Conservation (phyloP, 2,797 vertebrate species). For the Enteromius treurensis region DNA sequence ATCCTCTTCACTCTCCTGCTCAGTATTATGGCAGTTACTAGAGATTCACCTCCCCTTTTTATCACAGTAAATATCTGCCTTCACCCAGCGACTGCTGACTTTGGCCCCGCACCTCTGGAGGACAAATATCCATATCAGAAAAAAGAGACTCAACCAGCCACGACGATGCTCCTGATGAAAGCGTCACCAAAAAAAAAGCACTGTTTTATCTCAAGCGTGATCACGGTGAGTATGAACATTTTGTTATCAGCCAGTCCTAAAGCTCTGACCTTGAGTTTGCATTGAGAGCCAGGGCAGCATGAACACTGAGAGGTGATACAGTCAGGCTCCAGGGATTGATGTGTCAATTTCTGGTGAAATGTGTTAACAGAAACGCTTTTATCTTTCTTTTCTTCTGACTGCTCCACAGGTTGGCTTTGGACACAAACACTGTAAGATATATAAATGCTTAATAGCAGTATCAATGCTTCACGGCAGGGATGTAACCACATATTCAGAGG, state of each 20-base stretch:
- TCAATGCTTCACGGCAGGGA: neutral
- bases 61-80: slow-evolving; percentile 38
- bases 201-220: slow-evolving; percentile 10
- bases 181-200: slow-evolving; percentile 1
- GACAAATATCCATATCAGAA: slow-evolving; percentile 44
- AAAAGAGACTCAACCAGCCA: slow-evolving; percentile 15
- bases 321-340: neutral
- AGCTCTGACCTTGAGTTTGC: slow-evolving; percentile 44
- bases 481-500: neutral
- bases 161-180: slow-evolving; percentile 34
- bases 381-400: neutral
- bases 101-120: slow-evolving; percentile 19
- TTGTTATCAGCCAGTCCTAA: slow-evolving; percentile 7
- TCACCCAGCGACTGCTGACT: slow-evolving; percentile 26
- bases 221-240: slow-evolving; percentile 23
- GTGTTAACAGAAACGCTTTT: neutral
- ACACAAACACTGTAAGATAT: neutral
- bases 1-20: slow-evolving; percentile 14
- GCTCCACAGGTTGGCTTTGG: slow-evolving; percentile 3
- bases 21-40: slow-evolving; percentile 27
- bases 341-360: slow-evolving; percentile 14
- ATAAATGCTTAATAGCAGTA: slow-evolving; percentile 22
- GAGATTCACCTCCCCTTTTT: slow-evolving; percentile 23
- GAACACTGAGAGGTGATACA: slow-evolving; percentile 15
- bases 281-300: slow-evolving; percentile 16